Conservation (phyloP, 1,140 invertebrate species). For the Pseudoatta argentina region DNA sequence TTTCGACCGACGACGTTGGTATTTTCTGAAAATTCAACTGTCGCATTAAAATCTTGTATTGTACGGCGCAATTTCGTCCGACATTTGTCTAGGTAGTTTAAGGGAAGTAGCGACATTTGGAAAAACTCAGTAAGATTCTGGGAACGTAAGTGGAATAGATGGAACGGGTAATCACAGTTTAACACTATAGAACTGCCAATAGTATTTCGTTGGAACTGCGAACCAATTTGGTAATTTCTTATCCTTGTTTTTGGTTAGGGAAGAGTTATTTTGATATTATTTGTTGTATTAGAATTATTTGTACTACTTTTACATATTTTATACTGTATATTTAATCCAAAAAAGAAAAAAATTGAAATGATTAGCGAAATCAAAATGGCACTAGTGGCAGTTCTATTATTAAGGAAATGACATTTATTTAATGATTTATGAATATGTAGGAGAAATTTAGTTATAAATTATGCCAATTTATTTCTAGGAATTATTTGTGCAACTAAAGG, state of each 20-base stretch:
- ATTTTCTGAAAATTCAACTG: constrained; percentile 18
- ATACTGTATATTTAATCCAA: too few relatives aligned
- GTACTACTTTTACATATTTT: too few relatives aligned
- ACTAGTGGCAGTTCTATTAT: too few relatives aligned
- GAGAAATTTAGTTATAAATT: neutral
- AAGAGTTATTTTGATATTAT: too few relatives aligned
- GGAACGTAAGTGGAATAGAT: neutral
- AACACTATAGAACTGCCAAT: too few relatives aligned
- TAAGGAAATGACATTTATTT: neutral
- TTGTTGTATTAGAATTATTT: too few relatives aligned
- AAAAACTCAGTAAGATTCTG: neutral
- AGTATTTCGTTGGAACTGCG: too few relatives aligned
- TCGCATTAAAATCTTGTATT: constrained; percentile 28
- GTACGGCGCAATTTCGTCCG: neutral
- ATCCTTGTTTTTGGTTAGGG: too few relatives aligned
- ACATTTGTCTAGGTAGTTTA: constrained; percentile 6
- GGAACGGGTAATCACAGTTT: neutral
- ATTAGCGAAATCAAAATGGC: too few relatives aligned
- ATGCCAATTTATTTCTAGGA: constrained; percentile 12
- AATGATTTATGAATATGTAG: neutral
- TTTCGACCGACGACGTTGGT: constrained; percentile 15
- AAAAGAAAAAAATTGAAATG: too few relatives aligned
- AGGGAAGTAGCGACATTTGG: neutral
- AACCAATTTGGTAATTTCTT: too few relatives aligned
- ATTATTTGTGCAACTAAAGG: neutral